Conservation (phyloP, 2,888 invertebrate genomes). For the Erpobdella octoculata region DNA sequence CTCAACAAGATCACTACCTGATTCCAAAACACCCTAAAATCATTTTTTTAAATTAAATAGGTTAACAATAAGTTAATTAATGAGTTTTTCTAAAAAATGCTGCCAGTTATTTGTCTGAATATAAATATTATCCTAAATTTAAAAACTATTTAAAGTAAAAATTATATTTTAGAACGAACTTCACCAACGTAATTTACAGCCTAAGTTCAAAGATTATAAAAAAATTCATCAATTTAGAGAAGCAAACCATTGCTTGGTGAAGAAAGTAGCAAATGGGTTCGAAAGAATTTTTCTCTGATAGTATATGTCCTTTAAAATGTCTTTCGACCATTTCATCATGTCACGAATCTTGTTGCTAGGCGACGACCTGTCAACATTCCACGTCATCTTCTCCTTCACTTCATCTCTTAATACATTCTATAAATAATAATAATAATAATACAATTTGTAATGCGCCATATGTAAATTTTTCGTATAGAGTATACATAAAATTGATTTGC, state of each 20-base stretch:
- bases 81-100: background rate
- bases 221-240: background rate
- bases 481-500: background rate
- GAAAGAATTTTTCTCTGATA: slow-evolving; percentile 49
- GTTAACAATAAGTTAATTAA: background rate
- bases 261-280: slow-evolving; percentile 45
- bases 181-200: background rate
- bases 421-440: background rate
- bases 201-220: background rate
- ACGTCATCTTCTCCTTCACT: slow-evolving; percentile 51
- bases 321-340: slow-evolving; percentile 51
- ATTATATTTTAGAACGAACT: background rate
- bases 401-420: slow-evolving; percentile 51
- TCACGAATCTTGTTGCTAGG: slow-evolving; percentile 52
- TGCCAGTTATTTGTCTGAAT: no score
- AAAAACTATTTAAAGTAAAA: no score
- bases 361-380: slow-evolving; percentile 51
- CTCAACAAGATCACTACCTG: slow-evolving; percentile 47
- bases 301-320: slow-evolving; percentile 51
- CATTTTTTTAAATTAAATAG: background rate
- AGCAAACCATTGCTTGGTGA: slow-evolving; percentile 49
- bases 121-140: no score
- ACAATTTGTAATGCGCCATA: no score
- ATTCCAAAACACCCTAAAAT: slow-evolving; percentile 48
- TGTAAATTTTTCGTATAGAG: background rate